A percentile compares a stretch with the other conserved stretches of the same genome.
Evolutionary conservation across 92 coral and sea anemone species (phyloP).

Genomic region (Parazoanthus swiftii): DNA sequence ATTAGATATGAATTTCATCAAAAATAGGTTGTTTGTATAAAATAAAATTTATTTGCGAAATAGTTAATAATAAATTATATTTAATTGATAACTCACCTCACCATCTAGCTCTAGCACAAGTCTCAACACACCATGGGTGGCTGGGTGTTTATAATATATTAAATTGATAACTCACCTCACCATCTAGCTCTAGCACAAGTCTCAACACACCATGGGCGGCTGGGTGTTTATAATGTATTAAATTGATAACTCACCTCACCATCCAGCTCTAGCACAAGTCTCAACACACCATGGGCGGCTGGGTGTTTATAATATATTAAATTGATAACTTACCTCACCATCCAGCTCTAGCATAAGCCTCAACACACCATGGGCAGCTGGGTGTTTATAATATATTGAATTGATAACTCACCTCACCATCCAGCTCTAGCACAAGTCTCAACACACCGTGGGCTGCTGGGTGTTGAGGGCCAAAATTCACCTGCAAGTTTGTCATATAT

Average conservation of each 20-base stretch:
- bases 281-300: constrained; percentile 96
- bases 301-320: no score
- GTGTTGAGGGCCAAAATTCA: constrained; percentile 98
- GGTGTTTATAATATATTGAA: no score
- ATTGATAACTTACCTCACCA: constrained; percentile 82
- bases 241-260: constrained; percentile 84
- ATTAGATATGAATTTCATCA: no score
- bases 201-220: constrained; percentile 98
- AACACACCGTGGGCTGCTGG: constrained; percentile 99
- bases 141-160: no score
- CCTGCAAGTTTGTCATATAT: constrained; percentile 81
- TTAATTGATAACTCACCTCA: no score
- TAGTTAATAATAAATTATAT: no score
- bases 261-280: constrained; percentile 96
- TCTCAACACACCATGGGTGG: no score
- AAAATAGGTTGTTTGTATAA: no score
- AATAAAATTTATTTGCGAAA: no score
- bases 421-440: constrained; percentile 95
- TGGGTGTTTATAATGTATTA: no score
- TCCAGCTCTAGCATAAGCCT: constrained; percentile 96
- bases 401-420: constrained; percentile 84
- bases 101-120: no score
- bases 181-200: constrained; percentile 96
- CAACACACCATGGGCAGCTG: constrained; percentile 98
- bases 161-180: constrained; percentile 79